Base-by-base conservation (phyloP, 2,113 vertebrate species). In the Anser brachyrhynchus region DNA sequence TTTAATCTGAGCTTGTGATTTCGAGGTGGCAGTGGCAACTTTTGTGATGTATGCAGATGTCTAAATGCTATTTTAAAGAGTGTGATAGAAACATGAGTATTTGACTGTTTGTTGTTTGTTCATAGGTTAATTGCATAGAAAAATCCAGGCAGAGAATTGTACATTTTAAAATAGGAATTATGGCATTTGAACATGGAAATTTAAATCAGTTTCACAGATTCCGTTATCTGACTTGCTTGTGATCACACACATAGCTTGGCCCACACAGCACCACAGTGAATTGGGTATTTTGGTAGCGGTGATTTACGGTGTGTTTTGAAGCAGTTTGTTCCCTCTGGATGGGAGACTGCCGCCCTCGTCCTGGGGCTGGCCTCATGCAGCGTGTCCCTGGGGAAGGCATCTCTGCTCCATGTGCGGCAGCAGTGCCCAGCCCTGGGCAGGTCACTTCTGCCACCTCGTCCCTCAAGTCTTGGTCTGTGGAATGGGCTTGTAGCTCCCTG, bases 171-270 rank as follows among this genome's bases (percentile, higher is more conserved):
- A 81, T 46, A 37, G 19, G 20, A 85, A 61, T 76, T 31, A 41
- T 0, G 3, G 29, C 9, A 55, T 59, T 93, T 75, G 41, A n/a
- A 85, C 29, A 29, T 54, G 33, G 54, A 95, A 89, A 84, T 35
- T 94, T 78, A 84, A 92, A 94, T 96, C 82, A 73, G 67, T 71
- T 94, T 70, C 51, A 89, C 22, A 87, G 54, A 62, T 31, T 69
- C 23, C 4, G 0, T 90, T 86, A 52, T 86, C 55, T 85, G 25
- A 62, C 64, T 70, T 88, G 87, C 57, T 71, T 90, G 62, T 43
- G 59, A 65, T 76, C 49, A 44, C 16, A 37, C 0, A 3, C 18
- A 9, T 75, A 22, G 69, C 29, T 92, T 80, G 51, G 23, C 23
- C 33, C 22, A 20, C n/a, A 14, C 43, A 39, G 37, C 22, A 51